A percentile compares a stretch with the other conserved stretches of the same genome.
These are phyloP conservation scores for Nothocercus julius DNA, from an alignment of 2,113 vertebrate species.

Conservation along the genomic window DNA sequence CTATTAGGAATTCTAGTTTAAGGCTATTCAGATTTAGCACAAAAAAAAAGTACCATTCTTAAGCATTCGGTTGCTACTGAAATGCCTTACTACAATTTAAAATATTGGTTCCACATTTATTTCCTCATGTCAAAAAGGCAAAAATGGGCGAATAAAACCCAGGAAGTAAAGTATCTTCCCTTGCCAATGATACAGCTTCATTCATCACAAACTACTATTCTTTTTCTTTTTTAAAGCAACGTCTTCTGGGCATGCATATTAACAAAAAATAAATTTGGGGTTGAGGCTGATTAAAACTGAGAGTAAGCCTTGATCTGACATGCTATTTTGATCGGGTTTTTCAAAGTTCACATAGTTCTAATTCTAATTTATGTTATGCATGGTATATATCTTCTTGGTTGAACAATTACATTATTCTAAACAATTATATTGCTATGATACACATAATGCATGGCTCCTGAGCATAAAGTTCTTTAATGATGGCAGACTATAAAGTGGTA, in stretches of 20 bases:
- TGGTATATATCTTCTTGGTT: slow-evolving; percentile 19
- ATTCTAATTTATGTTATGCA: slow-evolving; percentile 36
- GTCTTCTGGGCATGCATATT: neutral
- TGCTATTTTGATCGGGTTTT: slow-evolving; percentile 33
- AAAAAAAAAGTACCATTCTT: neutral
- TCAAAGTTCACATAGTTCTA: slow-evolving; percentile 40
- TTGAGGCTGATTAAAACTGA: slow-evolving; percentile 43
- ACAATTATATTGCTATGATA: slow-evolving; percentile 63
- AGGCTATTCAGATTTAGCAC: neutral
- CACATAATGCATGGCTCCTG: slow-evolving; percentile 57
- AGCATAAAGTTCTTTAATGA: slow-evolving; percentile 65
- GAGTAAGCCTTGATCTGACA: neutral
- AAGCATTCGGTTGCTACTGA: neutral
- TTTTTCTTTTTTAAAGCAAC: neutral
- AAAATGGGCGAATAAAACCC: neutral
- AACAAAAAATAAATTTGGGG: slow-evolving; percentile 30
- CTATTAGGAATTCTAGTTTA: neutral
- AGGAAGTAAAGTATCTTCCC: neutral
- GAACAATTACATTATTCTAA: slow-evolving; percentile 65
- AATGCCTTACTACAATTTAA: neutral
- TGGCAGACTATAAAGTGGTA: slow-evolving; percentile 44
- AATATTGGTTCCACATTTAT: neutral
- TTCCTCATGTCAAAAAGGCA: neutral
- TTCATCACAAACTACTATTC: neutral
- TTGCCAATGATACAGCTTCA: neutral